phyloP scores from a whole-genome alignment of 2,888 invertebrate species.

The Synanthedon formicaeformis region DNA sequence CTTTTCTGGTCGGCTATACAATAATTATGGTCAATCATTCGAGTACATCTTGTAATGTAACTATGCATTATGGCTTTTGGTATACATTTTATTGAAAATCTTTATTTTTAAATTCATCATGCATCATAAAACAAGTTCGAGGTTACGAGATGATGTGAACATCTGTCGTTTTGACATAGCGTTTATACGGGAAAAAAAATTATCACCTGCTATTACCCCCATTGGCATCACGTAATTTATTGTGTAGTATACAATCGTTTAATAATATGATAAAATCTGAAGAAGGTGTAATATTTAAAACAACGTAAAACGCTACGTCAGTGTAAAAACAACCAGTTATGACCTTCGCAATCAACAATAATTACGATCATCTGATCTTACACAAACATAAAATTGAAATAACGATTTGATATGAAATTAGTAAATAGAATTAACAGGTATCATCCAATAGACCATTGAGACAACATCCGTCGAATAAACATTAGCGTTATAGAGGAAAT shows the following conservation, averaged over 20 bases:
- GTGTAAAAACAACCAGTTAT: slow-evolving; percentile 24
- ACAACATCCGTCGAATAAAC: slow-evolving; percentile 37
- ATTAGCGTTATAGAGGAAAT: slow-evolving; percentile 36
- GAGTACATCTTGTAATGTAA: too few species aligned
- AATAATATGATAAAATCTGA: too few species aligned
- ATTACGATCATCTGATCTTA: slow-evolving; percentile 40
- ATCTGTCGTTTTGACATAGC: too few species aligned
- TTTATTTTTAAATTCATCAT: too few species aligned
- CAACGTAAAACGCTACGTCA: slow-evolving; percentile 23
- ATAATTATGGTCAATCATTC: too few species aligned
- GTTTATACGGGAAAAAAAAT: background rate
- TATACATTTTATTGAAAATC: too few species aligned
- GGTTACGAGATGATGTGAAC: too few species aligned
- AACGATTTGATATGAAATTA: slow-evolving; percentile 18
- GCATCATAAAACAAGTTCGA: too few species aligned
- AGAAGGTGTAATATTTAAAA: slow-evolving; percentile 14
- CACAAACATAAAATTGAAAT: slow-evolving; percentile 29
- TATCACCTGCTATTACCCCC: slow-evolving; percentile 32
- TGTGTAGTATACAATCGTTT: too few species aligned
- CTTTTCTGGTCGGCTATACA: too few species aligned
- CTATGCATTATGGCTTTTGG: too few species aligned
- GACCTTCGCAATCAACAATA: slow-evolving; percentile 41
- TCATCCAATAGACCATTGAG: slow-evolving; percentile 34
- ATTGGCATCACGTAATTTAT: slow-evolving; percentile 10
- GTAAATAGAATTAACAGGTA: slow-evolving; percentile 11